Evolutionary conservation across 2,797 vertebrate species (phyloP).

Genomic region (Notoglanidium macrostoma): DNA sequence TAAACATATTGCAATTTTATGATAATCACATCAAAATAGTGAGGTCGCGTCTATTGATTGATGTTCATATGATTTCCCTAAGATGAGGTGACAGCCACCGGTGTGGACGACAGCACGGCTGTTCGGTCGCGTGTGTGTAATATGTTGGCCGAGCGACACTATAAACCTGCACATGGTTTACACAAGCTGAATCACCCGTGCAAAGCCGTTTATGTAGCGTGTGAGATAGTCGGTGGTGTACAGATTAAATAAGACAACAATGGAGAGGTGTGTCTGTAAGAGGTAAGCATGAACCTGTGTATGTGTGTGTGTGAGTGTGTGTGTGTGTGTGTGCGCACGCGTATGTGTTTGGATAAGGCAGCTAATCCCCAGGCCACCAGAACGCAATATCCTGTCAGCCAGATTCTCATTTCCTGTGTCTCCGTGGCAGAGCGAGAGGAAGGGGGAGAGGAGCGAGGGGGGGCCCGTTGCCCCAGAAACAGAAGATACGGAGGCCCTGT

Average conservation of each 20-base stretch:
- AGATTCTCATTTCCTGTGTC: slow-evolving; percentile 92
- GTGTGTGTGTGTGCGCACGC: slow-evolving; percentile 56
- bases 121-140: slow-evolving; percentile 29
- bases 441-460: slow-evolving; percentile 66
- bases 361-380: slow-evolving; percentile 87
- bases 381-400: slow-evolving; percentile 94
- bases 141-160: slow-evolving; percentile 36
- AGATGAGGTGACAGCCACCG: slow-evolving; percentile 22
- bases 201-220: slow-evolving; percentile 55
- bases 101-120: slow-evolving; percentile 4
- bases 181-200: slow-evolving; percentile 39
- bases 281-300: slow-evolving; percentile 41
- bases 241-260: slow-evolving; percentile 51
- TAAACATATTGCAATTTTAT: slow-evolving; percentile 20
- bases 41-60: not conserved
- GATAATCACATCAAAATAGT: slow-evolving; percentile 36
- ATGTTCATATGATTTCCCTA: slow-evolving; percentile 24
- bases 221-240: slow-evolving; percentile 46
- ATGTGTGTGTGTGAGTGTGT: slow-evolving; percentile 45
- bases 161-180: slow-evolving; percentile 44
- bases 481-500: slow-evolving; percentile 81
- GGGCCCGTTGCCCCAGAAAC: slow-evolving; percentile 84
- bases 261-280: slow-evolving; percentile 53
- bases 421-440: slow-evolving; percentile 72
- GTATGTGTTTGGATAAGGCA: slow-evolving; percentile 86